Evolutionary conservation across 2,113 vertebrate species (phyloP).

Genomic region (Scytalopus superciliaris): DNA sequence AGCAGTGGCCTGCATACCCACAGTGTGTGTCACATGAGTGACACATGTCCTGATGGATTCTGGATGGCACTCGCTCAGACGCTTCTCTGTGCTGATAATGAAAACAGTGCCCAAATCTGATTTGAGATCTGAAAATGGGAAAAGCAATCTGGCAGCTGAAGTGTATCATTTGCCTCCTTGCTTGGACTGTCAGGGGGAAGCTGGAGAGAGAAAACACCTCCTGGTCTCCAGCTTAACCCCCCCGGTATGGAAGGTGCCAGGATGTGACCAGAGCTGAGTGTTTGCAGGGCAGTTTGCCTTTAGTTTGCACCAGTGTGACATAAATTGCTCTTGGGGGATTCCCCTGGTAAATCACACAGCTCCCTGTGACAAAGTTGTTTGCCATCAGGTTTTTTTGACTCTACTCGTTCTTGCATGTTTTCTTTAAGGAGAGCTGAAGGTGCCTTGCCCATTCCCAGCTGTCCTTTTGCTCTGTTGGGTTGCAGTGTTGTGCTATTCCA

Average conservation of each 20-base stretch:
- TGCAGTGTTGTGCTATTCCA: fast-evolving
- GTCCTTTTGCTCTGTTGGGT: not conserved
- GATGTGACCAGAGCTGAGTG: not conserved
- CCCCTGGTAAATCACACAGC: not conserved
- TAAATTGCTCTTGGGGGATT: not conserved
- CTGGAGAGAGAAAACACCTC: not conserved
- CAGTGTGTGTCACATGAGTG: not conserved
- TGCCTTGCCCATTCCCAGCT: fast-evolving
- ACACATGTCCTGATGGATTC: not conserved
- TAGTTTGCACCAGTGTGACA: not conserved
- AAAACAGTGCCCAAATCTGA: not conserved
- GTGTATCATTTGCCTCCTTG: not conserved
- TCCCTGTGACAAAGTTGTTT: not conserved
- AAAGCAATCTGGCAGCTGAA: not conserved
- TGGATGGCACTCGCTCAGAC: not conserved
- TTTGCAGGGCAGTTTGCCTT: not conserved
- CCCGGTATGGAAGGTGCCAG: fast-evolving
- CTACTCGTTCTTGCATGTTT: not conserved
- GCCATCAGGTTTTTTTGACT: fast-evolving
- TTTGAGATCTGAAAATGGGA: not conserved
- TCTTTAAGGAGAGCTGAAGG: not conserved
- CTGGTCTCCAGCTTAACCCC: not conserved
- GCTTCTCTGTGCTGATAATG: not conserved
- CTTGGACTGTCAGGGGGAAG: not conserved
- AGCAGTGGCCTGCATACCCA: not conserved